Percentiles rank a stretch among this genome's conserved stretches.
Evolutionary conservation across 2,797 vertebrate species (phyloP).

Genomic region (Heteromormyrus szaboi): DNA sequence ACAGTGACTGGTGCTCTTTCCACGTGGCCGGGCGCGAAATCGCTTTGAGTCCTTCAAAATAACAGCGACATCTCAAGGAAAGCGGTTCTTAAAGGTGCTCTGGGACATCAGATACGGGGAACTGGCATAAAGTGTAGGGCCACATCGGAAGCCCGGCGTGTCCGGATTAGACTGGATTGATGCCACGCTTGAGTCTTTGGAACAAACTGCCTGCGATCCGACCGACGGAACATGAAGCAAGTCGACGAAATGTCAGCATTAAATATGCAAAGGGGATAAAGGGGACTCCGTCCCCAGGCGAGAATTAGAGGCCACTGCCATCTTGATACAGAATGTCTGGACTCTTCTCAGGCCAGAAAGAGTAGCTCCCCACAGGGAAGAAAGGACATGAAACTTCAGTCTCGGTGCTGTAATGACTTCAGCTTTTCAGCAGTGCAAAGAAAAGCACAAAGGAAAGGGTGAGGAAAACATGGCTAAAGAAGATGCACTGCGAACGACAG

Average conservation of each 20-base stretch:
- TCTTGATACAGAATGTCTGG: neutral
- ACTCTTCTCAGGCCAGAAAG: neutral
- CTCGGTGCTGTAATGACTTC: neutral
- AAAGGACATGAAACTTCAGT: neutral
- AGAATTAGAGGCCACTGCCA: conserved; percentile 6
- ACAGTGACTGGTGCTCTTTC: neutral
- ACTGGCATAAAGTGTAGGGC: neutral
- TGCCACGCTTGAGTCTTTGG: neutral
- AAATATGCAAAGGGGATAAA: conserved; percentile 9
- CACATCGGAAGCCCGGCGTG: neutral
- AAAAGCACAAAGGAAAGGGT: neutral
- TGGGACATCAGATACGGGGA: neutral
- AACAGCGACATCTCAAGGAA: neutral
- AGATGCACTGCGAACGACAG: neutral
- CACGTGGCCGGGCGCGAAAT: neutral
- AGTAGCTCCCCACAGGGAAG: neutral
- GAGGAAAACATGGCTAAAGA: neutral
- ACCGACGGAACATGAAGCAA: neutral
- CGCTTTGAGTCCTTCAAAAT: neutral
- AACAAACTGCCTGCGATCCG: neutral
- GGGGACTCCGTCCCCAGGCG: neutral
- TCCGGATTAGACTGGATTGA: conserved; percentile 6
- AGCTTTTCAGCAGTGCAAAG: neutral
- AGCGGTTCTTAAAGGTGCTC: neutral
- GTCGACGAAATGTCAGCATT: conserved; percentile 14